These are phyloP conservation scores for Huso huso DNA, from an alignment of 2,797 vertebrate genomes.

Conservation along the genomic window DNA sequence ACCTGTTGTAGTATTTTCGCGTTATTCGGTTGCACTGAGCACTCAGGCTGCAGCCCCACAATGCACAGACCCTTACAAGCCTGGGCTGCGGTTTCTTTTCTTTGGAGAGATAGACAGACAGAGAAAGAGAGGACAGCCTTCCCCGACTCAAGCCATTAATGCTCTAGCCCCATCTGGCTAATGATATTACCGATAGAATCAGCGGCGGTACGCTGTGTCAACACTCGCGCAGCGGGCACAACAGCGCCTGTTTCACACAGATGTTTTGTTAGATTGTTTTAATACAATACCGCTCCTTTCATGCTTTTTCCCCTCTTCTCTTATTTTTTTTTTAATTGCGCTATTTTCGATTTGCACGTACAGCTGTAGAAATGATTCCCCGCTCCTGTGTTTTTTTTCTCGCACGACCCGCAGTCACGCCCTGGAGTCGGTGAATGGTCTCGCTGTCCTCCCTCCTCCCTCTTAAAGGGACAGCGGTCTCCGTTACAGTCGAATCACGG, in stretches of 20 bases:
- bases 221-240: conserved; percentile 10
- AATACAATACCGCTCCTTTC: neutral
- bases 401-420: conserved; percentile 1
- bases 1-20: neutral
- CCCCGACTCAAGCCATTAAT: conserved; percentile 20
- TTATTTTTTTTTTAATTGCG: neutral
- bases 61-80: conserved; percentile 8
- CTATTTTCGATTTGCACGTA: neutral
- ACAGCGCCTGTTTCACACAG: conserved; percentile 4
- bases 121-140: neutral
- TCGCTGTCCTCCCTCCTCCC: neutral
- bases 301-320: neutral
- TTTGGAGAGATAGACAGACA: neutral
- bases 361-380: neutral
- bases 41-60: neutral
- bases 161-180: conserved; percentile 42
- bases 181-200: conserved; percentile 44
- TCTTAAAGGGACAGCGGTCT: neutral
- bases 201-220: conserved; percentile 27
- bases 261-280: conserved; percentile 1
- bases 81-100: conserved; percentile 6
- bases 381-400: neutral
- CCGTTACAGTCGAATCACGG: neutral
- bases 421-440: neutral
- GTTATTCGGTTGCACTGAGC: neutral